Conservation (phyloP, 1,140 invertebrate genomes). For the Octopus bimaculoides region DNA sequence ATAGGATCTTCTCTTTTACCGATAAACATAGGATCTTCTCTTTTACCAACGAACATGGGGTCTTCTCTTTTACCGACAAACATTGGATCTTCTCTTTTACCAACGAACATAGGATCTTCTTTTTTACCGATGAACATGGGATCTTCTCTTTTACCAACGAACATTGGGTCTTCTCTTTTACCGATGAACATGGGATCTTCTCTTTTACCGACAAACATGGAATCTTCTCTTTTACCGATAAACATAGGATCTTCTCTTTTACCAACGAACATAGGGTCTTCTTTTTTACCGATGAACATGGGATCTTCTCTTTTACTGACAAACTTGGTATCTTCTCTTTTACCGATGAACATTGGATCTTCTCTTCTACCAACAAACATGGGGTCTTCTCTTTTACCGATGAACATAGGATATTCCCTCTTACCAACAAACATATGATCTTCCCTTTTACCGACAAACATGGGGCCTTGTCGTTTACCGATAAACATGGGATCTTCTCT, state of each 20-base stretch:
- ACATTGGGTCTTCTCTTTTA: constrained; percentile 10
- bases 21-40: constrained; percentile 22
- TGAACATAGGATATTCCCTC: not conserved
- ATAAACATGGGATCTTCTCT: not conserved
- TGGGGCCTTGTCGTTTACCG: not conserved
- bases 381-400: constrained; percentile 12
- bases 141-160: not conserved
- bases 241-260: constrained; percentile 23
- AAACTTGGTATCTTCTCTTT: constrained; percentile 21
- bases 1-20: constrained; percentile 22
- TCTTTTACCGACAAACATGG: constrained; percentile 22
- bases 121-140: constrained; percentile 1
- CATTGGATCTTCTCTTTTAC: not conserved
- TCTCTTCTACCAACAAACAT: constrained; percentile 13
- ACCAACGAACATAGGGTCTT: constrained; percentile 16
- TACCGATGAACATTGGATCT: constrained; percentile 13
- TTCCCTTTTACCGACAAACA: not conserved
- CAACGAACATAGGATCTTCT: not conserved
- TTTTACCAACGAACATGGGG: constrained; percentile 18
- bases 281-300: constrained; percentile 23
- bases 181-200: constrained; percentile 21
- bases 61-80: too few relatives aligned
- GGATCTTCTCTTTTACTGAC: constrained; percentile 20
- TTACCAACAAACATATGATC: not conserved
- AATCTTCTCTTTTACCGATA: constrained; percentile 21